Base-by-base conservation (phyloP, 1,140 invertebrate species). In the Halyomorpha halys region DNA sequence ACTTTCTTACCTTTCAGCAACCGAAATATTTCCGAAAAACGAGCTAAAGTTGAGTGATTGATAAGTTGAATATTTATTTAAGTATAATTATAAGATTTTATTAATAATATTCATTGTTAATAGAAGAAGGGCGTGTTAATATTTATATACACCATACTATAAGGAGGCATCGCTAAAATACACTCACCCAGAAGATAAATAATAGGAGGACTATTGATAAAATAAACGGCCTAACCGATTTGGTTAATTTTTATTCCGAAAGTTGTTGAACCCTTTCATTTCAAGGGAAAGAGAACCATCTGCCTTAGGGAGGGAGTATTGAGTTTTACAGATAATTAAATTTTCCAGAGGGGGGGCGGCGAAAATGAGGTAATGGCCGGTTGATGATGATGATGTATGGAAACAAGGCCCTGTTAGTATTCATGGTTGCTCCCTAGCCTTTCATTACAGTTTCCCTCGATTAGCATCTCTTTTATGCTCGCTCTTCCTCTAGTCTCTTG, bases 311-410 rank as follows among this genome's bases (percentile, higher is more conserved):
- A 14, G 21, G 23, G 53, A 25, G 53, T 56, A 56, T 56, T 56
- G 53, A 56, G 53, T 56, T 56, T 56, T 56, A 56, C 53, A 56
- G 53, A 56, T 56, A 56, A 56, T 56, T 56, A 56, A 56, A 56
- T 56, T 56, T 56, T 15, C 2, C n/a, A 21, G 47, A 6, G 47
- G 19, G 16, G 53, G 23, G 53, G 53, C 11, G 53, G 53, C 23
- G 53, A 56, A 56, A 56, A 56, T 56, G 53, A 56, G 53, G 53
- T 56, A 56, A 56, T 56, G 53, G 53, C 53, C 53, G 53, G 53
- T 56, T 56, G 53, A 56, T 56, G 53, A 56, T 56, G 53, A 56
- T 56, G 53, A 56, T 56, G 53, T 56, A 56, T 56, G 53, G 53
- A 56, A 56, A 56, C 53, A 56, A 56, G 53, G 53, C 11, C 21